Conservation (phyloP, 1,140 invertebrate species). For the Hirudo medicinalis region DNA sequence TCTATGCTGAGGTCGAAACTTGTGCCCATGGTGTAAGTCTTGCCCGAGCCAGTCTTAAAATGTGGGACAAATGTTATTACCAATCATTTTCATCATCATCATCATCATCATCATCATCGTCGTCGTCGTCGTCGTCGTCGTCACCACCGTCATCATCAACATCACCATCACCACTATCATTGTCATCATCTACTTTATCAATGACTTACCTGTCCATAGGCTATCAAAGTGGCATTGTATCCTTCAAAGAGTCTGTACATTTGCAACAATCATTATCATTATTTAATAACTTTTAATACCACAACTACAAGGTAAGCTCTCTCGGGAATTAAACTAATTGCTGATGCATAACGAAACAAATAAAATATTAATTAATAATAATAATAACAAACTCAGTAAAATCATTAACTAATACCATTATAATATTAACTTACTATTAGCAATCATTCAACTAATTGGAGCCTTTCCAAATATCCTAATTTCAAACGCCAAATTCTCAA, state of each 20-base stretch:
- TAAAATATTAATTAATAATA: too few species aligned
- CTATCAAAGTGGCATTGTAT: constrained; percentile 46
- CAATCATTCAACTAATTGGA: too few species aligned
- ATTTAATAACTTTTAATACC: neutral
- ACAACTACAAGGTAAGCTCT: too few species aligned
- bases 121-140: neutral
- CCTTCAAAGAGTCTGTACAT: constrained; percentile 42
- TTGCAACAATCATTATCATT: neutral
- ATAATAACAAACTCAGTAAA: neutral
- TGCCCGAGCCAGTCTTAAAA: too few species aligned
- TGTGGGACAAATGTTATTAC: too few species aligned
- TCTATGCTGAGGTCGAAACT: too few species aligned
- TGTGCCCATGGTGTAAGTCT: too few species aligned
- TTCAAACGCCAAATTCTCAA: too few species aligned
- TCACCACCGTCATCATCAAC: neutral
- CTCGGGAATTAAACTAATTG: too few species aligned
- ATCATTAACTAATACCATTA: neutral
- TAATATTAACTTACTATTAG: neutral
- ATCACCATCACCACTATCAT: neutral
- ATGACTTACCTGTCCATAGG: constrained; percentile 44
- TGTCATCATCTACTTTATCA: neutral
- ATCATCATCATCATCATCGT: neutral
- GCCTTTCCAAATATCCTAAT: too few species aligned
- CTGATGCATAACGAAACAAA: too few species aligned
- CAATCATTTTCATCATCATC: neutral